Evolutionary conservation across 2,888 invertebrate species (phyloP).

Genomic region (Pandemis cinnamomeana): DNA sequence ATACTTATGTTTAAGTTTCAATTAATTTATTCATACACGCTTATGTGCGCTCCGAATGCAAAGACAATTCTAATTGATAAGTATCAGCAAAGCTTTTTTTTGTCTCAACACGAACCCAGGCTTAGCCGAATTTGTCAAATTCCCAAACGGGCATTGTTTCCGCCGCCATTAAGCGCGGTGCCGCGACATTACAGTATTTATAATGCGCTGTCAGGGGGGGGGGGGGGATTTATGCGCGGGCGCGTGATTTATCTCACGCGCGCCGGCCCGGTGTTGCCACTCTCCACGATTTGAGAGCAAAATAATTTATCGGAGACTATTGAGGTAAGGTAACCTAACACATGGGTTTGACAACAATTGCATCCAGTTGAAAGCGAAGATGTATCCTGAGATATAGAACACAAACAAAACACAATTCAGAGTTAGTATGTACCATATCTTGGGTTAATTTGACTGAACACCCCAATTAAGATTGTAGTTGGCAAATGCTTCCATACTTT

Average conservation of each 20-base stretch:
- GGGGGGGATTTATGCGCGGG: slow-evolving; percentile 14
- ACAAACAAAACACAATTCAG: too few relatives aligned
- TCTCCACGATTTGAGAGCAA: not conserved
- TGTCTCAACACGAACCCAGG: not conserved
- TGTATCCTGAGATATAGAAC: too few relatives aligned
- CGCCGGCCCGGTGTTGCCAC: slow-evolving; percentile 1
- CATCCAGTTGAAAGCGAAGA: too few relatives aligned
- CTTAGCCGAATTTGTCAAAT: slow-evolving; percentile 27
- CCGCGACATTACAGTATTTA: slow-evolving; percentile 26
- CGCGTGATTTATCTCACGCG: slow-evolving; percentile 23
- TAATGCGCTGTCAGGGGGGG: slow-evolving; percentile 10
- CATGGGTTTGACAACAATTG: too few relatives aligned
- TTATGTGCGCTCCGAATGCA: not conserved
- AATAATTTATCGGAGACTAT: not conserved
- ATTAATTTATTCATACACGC: not conserved
- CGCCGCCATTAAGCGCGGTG: slow-evolving; percentile 22
- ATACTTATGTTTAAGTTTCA: not conserved
- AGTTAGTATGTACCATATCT: too few relatives aligned
- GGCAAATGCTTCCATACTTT: too few relatives aligned
- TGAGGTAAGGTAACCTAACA: too few relatives aligned
- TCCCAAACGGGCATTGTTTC: slow-evolving; percentile 39
- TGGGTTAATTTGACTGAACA: too few relatives aligned
- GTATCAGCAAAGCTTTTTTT: not conserved
- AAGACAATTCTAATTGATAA: slow-evolving; percentile 1
- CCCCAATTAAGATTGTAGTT: too few relatives aligned